Conservation (phyloP, 2,888 invertebrate species). For the Heliconius cydno region DNA sequence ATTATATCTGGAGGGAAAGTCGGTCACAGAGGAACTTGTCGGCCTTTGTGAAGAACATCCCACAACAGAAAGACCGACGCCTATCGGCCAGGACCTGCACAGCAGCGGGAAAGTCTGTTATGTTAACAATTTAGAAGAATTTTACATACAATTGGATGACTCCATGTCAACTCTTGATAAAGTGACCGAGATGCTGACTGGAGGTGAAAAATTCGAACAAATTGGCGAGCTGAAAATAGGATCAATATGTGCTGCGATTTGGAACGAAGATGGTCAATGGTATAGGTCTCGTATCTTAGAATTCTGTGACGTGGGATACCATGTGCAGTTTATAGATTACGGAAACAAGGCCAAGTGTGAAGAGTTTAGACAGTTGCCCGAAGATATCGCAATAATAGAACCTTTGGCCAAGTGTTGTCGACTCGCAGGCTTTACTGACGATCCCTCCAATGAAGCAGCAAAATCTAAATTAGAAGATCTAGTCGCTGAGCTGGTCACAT, state of each 20-base stretch:
- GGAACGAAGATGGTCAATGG: conserved; percentile 86
- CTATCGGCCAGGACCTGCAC: conserved; percentile 71
- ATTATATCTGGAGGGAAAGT: conserved; percentile 84
- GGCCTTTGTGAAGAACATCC: conserved; percentile 77
- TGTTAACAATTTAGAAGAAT: conserved; percentile 87
- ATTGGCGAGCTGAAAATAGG: conserved; percentile 83
- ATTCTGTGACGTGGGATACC: conserved; percentile 80
- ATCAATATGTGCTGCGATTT: conserved; percentile 86
- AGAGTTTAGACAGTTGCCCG: conserved; percentile 84
- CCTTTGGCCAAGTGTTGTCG: conserved; percentile 86
- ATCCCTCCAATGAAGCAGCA: conserved; percentile 72
- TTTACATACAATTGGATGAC: conserved; percentile 88
- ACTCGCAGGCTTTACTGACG: conserved; percentile 76
- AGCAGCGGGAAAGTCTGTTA: conserved; percentile 86
- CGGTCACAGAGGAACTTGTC: conserved; percentile 85
- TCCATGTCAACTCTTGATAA: conserved; percentile 82
- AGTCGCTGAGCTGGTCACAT: conserved; percentile 64
- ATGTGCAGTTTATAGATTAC: conserved; percentile 87
- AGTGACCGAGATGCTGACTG: conserved; percentile 82
- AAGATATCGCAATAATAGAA: conserved; percentile 81
- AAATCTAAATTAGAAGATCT: conserved; percentile 68
- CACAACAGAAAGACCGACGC: conserved; percentile 68
- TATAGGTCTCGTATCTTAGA: conserved; percentile 86
- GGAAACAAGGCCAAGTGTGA: conserved; percentile 86
- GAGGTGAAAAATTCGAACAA: conserved; percentile 79